Base-by-base conservation (phyloP, 2,797 vertebrate species). In the Harpagifer antarcticus region DNA sequence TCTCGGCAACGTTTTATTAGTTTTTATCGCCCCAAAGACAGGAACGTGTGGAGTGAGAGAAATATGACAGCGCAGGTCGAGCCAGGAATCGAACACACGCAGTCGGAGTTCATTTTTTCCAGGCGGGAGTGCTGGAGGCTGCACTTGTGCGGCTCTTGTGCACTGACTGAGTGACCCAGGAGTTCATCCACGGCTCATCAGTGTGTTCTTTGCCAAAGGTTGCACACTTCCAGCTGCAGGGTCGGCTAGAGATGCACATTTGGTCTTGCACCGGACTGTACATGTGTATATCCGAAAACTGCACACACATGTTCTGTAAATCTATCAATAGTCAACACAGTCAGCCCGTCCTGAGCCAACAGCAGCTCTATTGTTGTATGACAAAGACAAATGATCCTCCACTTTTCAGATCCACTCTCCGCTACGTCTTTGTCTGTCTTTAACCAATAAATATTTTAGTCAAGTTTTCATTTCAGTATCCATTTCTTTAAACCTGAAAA, bases 31-130 rank as follows among this genome's bases (percentile, higher is more conserved):
- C 50, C 49, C 62, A 72, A 65, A 70, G 75, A 84, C 73, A 75
- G 71, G 72, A 87, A 88, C 56, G 76, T 55, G 87, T 66, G 80
- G 77, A 84, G 86, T 70, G 83, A 86, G 61, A 79, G 79, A 82
- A 78, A 76, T 76, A 67, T 77, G 79, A 66, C 86, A 82, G 80
- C 45, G 11, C 61, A 27, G 80, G 54, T 69, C 9, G 20, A 79
- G 81, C 71, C 81, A 78, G 79, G 72, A 82, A 55, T 70, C 31
- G 3, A 82, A 78, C 81, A 83, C 81, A 72, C 48, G 10, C 78
- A 65, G 54, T 55, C 20, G 0, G 61, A 63, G 69, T 13, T 11
- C 20, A 48, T 60, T 79, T 83, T 85, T 83, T 27, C 82, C 77
- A 69, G 74, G 48, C 69, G 0, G 11, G 44, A 68, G 37, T 0